Base-by-base conservation (phyloP, 2,797 vertebrate genomes). In the Neopelma chrysocephalum region DNA sequence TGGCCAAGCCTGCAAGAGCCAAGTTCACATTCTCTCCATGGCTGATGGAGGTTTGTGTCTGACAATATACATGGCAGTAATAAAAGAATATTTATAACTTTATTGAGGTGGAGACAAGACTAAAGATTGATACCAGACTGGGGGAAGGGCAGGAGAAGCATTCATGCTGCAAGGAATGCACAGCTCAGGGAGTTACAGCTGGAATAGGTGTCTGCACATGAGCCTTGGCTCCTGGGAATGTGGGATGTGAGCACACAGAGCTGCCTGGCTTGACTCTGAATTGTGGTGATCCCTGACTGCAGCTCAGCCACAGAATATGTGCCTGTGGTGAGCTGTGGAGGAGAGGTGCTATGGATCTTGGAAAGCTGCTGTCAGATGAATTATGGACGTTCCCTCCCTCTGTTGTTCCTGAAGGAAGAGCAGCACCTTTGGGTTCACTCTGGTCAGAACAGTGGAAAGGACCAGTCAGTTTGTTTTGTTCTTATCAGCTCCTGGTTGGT, bases 181-280 rank as follows among this genome's bases (percentile, higher is more conserved):
- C 25, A 65, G 47, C 1, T 1, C 31, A 7, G 31, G 31, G 47
- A 58, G 25, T n/a, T 82, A 23, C 14, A 18, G 50, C 38, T 50
- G 71, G 11, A 3, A 31, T 1, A 7, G 29, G 21, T 62, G 62
- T 70, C 65, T 54, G 56, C 18, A 12, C 0, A 3, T 8, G 21
- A 40, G 60, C 65, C 31, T 42, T 3, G 4, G 48, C 60, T 69
- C 34, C 5, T 0, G 3, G 23, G 14, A 22, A 2, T 1, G 16
- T 18, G 27, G 68, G 45, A 18, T 17, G 18, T 7, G 14, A 57
- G 53, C 66, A 17, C 29, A 0, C 17, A 2, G 34, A 81, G 42
- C n/a, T 86, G 66, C 42, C 58, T 36, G 43, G 12, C 53, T 32
- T 4, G 25, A 13, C 68, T 56, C 45, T 14, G 45, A 51, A 43